These are phyloP conservation scores for Barbus barbus DNA, from an alignment of 2,113 vertebrate species.

Conservation along the genomic window DNA sequence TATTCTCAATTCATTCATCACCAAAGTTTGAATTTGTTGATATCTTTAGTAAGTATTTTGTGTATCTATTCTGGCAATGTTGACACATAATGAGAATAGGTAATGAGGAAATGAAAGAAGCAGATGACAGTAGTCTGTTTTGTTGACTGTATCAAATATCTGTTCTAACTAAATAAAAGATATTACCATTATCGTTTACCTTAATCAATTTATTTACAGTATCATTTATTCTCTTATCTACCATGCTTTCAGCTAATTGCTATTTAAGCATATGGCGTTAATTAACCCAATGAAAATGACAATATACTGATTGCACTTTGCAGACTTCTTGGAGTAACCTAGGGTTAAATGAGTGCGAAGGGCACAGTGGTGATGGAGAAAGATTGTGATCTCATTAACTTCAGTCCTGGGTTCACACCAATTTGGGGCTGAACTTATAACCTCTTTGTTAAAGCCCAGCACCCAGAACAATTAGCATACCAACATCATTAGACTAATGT, in stretches of 20 bases:
- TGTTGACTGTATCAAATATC: neutral
- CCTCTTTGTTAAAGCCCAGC: slow-evolving; percentile 17
- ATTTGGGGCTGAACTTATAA: slow-evolving; percentile 20
- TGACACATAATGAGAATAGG: neutral
- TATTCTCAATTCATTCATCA: neutral
- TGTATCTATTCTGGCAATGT: neutral
- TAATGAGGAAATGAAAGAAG: neutral
- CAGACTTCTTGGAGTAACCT: slow-evolving; percentile 1
- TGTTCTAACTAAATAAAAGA: neutral
- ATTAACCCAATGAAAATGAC: neutral
- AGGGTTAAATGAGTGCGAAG: slow-evolving; percentile 10
- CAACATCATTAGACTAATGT: slow-evolving; percentile 4
- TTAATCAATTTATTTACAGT: neutral
- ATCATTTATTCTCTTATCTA: neutral
- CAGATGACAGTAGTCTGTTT: neutral
- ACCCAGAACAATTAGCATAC: slow-evolving; percentile 17
- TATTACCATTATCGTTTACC: neutral
- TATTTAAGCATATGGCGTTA: neutral
- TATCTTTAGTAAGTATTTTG: too few relatives aligned
- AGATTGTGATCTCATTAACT: slow-evolving; percentile 22
- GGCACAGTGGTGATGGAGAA: neutral
- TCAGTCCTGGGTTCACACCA: slow-evolving; percentile 11
- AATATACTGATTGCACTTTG: neutral
- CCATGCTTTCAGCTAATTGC: neutral
- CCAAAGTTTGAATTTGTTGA: neutral